phyloP scores from a whole-genome alignment of 2,113 vertebrate genomes.

The Elachura formosa region DNA sequence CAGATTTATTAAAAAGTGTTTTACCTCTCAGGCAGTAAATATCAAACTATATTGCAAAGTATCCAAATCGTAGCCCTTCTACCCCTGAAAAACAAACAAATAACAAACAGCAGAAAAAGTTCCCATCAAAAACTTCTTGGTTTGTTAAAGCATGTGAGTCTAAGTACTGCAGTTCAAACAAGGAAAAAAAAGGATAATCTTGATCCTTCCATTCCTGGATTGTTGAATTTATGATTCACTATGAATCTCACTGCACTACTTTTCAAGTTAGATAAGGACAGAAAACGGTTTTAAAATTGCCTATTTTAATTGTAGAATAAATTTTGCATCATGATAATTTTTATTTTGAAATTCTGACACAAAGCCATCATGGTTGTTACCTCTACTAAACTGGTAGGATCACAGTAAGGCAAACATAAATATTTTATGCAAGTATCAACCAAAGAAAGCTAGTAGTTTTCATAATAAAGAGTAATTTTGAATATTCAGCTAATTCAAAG shows the following conservation, averaged over 20 bases:
- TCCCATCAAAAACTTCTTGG: background rate
- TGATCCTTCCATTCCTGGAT: background rate
- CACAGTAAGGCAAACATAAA: background rate
- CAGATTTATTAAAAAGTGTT: background rate
- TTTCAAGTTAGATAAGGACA: background rate
- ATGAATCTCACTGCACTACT: background rate
- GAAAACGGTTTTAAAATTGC: background rate
- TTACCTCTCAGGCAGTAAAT: background rate
- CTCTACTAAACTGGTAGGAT: background rate
- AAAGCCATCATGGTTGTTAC: background rate
- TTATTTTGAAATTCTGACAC: background rate
- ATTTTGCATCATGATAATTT: background rate
- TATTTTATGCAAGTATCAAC: background rate
- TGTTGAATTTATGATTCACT: background rate
- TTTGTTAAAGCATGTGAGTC: background rate
- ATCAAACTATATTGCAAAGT: background rate
- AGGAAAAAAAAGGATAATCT: background rate
- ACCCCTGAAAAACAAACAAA: background rate
- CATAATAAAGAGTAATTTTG: background rate
- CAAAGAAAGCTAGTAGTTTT: background rate
- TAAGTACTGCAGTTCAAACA: background rate
- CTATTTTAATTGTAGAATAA: background rate
- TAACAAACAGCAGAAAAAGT: background rate
- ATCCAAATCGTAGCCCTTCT: background rate
- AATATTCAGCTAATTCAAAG: background rate